Evolutionary conservation across 2,797 vertebrate species (phyloP).

Genomic region (Eulemur coronatus): DNA sequence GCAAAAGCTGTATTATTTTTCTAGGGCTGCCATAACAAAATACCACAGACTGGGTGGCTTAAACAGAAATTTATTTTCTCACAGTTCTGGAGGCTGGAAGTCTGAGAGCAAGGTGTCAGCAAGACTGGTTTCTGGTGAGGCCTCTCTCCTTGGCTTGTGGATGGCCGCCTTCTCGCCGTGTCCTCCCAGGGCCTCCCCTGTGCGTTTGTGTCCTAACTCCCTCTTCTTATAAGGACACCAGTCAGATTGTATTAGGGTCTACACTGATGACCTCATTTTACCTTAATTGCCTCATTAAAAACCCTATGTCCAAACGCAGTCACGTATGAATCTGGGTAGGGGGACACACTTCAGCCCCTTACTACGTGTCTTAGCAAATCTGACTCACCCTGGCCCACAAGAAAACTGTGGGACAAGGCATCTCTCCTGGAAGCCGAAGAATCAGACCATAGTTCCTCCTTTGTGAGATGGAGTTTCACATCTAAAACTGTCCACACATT

Average conservation of each 20-base stretch:
- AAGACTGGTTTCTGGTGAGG: background rate
- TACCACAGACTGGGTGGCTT: background rate
- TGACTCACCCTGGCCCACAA: too few species aligned
- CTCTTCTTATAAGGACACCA: too few species aligned
- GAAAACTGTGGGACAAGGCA: too few species aligned
- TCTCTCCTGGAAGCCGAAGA: background rate
- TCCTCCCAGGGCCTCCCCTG: rapidly evolving
- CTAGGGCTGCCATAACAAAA: background rate
- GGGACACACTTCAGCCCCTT: rapidly evolving
- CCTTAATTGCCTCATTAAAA: background rate
- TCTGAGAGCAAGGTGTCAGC: background rate
- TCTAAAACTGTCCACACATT: conserved; percentile 29
- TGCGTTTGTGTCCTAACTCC: rapidly evolving
- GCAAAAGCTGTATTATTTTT: background rate
- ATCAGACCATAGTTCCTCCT: background rate
- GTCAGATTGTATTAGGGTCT: rapidly evolving
- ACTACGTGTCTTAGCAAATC: background rate
- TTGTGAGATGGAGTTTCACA: background rate
- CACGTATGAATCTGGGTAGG: rapidly evolving
- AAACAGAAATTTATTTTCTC: background rate
- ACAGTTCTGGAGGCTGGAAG: background rate
- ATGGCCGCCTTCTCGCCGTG: too few species aligned
- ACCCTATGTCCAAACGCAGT: background rate
- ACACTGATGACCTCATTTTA: background rate
- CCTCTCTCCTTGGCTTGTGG: background rate